phyloP scores from a whole-genome alignment of 2,888 invertebrate species.

The Salticus scenicus region DNA sequence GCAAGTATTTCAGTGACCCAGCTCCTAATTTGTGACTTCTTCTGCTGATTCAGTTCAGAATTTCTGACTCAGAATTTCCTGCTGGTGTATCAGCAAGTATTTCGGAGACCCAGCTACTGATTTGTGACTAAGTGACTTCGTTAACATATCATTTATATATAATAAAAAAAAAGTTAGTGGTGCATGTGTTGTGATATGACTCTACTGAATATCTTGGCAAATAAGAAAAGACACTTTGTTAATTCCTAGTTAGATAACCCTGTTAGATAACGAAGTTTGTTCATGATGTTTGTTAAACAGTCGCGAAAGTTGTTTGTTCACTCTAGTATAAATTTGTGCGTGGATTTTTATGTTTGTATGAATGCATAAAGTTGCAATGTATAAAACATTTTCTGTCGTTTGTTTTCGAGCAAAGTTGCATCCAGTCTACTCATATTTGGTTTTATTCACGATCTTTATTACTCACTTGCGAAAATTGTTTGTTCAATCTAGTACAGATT shows the following conservation, averaged over 20 bases:
- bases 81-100: conserved; percentile 16
- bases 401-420: no score
- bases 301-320: no score
- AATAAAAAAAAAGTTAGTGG: not conserved
- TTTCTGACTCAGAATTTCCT: conserved; percentile 37
- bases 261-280: conserved; percentile 48
- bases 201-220: conserved; percentile 23
- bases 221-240: conserved; percentile 31
- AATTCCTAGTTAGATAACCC: conserved; percentile 41
- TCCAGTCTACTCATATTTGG: no score
- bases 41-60: no score
- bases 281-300: conserved; percentile 38
- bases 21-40: conserved; percentile 10
- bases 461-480: no score
- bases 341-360: conserved; percentile 16
- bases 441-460: no score
- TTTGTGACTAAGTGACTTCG: conserved; percentile 28
- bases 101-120: not conserved
- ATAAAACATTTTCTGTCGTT: no score
- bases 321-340: conserved; percentile 28
- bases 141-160: conserved; percentile 49
- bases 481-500: no score
- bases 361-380: no score
- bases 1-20: conserved; percentile 1
- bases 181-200: conserved; percentile 51